Conservation (phyloP, 2,113 vertebrate species). For the Columbina picui region DNA sequence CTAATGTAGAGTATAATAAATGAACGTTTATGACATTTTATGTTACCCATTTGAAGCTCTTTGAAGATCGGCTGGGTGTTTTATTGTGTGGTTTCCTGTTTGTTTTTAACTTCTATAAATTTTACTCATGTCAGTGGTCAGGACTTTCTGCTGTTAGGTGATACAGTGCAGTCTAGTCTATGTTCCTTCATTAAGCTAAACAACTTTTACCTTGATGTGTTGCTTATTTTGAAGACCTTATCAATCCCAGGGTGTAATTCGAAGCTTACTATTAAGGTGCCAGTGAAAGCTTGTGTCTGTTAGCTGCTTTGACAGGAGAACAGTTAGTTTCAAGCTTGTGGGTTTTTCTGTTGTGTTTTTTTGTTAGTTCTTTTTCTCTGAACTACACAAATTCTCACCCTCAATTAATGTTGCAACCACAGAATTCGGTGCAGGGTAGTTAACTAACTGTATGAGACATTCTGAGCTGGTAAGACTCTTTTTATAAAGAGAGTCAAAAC, state of each 20-base stretch:
- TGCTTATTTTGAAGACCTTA: background rate
- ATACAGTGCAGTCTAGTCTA: background rate
- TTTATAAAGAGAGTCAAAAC: background rate
- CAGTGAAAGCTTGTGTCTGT: background rate
- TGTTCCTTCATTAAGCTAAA: background rate
- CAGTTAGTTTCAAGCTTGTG: background rate
- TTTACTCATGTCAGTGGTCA: background rate
- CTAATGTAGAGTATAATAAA: background rate
- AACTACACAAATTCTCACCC: background rate
- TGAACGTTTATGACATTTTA: background rate
- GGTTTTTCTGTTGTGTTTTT: background rate
- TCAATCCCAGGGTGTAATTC: background rate
- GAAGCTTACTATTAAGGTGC: background rate
- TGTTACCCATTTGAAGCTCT: background rate
- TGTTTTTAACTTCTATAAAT: background rate
- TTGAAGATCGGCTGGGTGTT: background rate
- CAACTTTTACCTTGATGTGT: background rate
- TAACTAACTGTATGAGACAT: background rate
- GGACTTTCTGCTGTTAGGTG: background rate
- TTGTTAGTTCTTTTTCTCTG: background rate
- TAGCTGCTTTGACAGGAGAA: background rate
- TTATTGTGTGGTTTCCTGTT: background rate
- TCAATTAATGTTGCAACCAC: background rate
- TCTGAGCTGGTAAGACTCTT: background rate
- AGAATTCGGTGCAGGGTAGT: background rate